Evolutionary conservation across 1,140 invertebrate genomes (phyloP).

Genomic region (Scaptodrosophila lebanonensis): DNA sequence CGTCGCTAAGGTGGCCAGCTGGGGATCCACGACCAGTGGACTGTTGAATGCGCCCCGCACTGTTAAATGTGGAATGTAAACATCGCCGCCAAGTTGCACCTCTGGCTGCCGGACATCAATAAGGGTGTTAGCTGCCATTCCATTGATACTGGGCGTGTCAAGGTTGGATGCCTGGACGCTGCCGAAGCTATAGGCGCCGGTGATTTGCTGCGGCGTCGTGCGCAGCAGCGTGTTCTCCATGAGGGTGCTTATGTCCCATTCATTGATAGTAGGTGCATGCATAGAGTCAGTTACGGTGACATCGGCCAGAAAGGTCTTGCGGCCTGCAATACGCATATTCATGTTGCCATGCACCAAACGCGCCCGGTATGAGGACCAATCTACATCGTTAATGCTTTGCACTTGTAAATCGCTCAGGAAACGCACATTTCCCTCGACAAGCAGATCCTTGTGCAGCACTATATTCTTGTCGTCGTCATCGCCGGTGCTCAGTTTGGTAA

Average conservation of each 20-base stretch:
- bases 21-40: neutral
- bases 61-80: constrained; percentile 36
- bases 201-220: constrained; percentile 48
- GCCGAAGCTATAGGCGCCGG: constrained; percentile 45
- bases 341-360: constrained; percentile 45
- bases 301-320: constrained; percentile 32
- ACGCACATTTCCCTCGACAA: constrained; percentile 60
- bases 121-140: constrained; percentile 22
- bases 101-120: constrained; percentile 27
- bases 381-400: constrained; percentile 38
- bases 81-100: constrained; percentile 26
- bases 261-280: constrained; percentile 28
- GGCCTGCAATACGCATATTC: constrained; percentile 21
- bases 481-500: constrained; percentile 22
- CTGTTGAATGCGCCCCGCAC: constrained; percentile 40
- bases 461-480: constrained; percentile 19
- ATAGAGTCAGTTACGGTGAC: constrained; percentile 44
- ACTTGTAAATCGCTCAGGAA: constrained; percentile 44
- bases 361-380: constrained; percentile 32
- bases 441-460: constrained; percentile 55
- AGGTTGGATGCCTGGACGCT: constrained; percentile 39
- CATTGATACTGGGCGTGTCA: constrained; percentile 53
- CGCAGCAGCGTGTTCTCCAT: constrained; percentile 58
- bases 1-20: neutral
- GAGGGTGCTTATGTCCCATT: constrained; percentile 29